A percentile compares a stretch with the other conserved stretches of the same genome.
Conservation (phyloP, 2,113 vertebrate species). For the Neopipo cinnamomea region DNA sequence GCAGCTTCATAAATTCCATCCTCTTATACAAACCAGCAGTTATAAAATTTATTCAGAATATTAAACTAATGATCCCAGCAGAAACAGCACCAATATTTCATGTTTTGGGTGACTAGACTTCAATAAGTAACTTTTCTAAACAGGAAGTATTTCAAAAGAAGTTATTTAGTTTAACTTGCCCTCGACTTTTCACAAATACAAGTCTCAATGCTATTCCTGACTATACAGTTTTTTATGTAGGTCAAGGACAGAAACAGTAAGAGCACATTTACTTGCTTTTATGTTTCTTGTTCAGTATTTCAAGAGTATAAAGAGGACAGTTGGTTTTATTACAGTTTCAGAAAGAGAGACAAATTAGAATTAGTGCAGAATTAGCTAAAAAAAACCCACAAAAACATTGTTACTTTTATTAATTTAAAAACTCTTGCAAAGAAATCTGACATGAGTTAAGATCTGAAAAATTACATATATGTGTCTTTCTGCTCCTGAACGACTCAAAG, state of each 20-base stretch:
- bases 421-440: neutral
- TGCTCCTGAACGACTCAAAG: neutral
- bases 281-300: neutral
- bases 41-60: neutral
- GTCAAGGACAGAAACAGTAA: neutral
- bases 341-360: neutral
- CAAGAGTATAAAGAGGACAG: neutral
- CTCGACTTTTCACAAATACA: neutral
- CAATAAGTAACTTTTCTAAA: neutral
- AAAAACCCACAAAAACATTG: neutral
- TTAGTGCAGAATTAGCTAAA: neutral
- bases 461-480: neutral
- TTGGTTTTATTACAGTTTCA: neutral
- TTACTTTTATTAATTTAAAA: neutral
- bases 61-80: neutral
- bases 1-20: slow-evolving; percentile 30
- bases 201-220: neutral
- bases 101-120: neutral
- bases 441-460: neutral
- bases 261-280: neutral
- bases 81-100: neutral
- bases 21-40: neutral
- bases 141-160: neutral
- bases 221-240: neutral
- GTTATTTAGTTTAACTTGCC: neutral